These are phyloP conservation scores for Machimus rusticus DNA, from an alignment of 2,888 invertebrate genomes.

Conservation along the genomic window DNA sequence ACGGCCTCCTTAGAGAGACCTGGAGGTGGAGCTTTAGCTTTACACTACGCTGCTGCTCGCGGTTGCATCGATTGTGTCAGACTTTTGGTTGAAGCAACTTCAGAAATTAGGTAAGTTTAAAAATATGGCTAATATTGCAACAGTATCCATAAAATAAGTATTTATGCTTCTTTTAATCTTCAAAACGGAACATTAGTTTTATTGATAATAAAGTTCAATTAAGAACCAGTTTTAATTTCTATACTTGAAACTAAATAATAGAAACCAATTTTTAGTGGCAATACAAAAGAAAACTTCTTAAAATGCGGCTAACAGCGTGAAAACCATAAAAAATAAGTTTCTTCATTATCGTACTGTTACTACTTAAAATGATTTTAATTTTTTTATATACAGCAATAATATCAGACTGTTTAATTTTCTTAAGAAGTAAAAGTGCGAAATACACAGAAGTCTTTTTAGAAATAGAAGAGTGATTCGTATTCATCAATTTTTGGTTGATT, in stretches of 20 bases:
- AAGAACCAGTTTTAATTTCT: no score
- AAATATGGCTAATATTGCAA: background rate
- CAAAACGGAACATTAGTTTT: background rate
- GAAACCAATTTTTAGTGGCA: background rate
- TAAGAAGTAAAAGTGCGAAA: background rate
- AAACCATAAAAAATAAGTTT: background rate
- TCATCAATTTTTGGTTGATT: background rate
- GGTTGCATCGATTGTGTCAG: slow-evolving; percentile 87
- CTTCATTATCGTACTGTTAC: background rate
- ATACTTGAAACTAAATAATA: no score
- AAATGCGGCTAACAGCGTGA: background rate
- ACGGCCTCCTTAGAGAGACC: slow-evolving; percentile 62
- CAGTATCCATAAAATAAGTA: no score
- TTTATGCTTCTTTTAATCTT: background rate
- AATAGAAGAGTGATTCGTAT: background rate
- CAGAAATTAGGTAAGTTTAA: slow-evolving; percentile 76
- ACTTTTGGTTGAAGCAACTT: slow-evolving; percentile 78
- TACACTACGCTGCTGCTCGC: slow-evolving; percentile 87
- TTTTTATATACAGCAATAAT: background rate
- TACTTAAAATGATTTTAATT: background rate
- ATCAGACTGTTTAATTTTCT: background rate
- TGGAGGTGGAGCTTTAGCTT: slow-evolving; percentile 75
- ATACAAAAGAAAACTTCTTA: background rate
- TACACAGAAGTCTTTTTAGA: background rate
- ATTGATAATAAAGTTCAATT: no score